Base-by-base conservation (phyloP, 1,140 invertebrate genomes). In the Calliopsis andreniformis region DNA sequence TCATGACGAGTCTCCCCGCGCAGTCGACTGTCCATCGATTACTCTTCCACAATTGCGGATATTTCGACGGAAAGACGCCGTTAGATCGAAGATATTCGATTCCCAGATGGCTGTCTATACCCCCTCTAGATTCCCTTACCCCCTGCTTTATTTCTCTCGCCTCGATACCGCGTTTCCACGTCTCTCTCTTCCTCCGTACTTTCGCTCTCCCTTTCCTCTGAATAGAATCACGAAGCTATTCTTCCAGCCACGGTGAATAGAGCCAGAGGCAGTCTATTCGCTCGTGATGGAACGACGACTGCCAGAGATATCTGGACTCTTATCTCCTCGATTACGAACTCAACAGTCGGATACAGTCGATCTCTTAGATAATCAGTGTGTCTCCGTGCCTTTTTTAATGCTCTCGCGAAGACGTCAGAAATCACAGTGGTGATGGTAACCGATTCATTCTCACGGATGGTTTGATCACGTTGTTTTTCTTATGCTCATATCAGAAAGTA, bases 201-300 rank as follows among this genome's bases (percentile, higher is more conserved):
- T 3, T 56, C 73, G 66, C 43, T 62, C 77, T 67, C 51, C 32
- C 67, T 81, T 72, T 69, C 68, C 51, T 53, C 59, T 92, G 86
- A 92, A 91, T 91, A 88, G 90, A 92, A 91, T 90, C 89, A 89
- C 87, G 58, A 73, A 61, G 87, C 90, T 89, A 91, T 92, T 91
- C 88, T 91, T 92, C 83, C 83, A 80, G 78, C 39, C 58, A 3
- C 32, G 42, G 76, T 91, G 89, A 91, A 89, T 88, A 59, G 82
- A 73, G 39, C 64, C 51, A 77, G 70, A 82, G 76, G 81, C 79
- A 82, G 83, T 85, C 79, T 80, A 87, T 89, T 84, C 79, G 77
- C 80, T 56, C 77, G 80, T 89, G 89, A 90, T 91, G 87, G 88
- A 90, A 85, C 87, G 88, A 80, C 80, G 72, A 76, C 63, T 73